Evolutionary conservation across 2,797 vertebrate species (phyloP).

Genomic region (Pipistrellus nathusii): DNA sequence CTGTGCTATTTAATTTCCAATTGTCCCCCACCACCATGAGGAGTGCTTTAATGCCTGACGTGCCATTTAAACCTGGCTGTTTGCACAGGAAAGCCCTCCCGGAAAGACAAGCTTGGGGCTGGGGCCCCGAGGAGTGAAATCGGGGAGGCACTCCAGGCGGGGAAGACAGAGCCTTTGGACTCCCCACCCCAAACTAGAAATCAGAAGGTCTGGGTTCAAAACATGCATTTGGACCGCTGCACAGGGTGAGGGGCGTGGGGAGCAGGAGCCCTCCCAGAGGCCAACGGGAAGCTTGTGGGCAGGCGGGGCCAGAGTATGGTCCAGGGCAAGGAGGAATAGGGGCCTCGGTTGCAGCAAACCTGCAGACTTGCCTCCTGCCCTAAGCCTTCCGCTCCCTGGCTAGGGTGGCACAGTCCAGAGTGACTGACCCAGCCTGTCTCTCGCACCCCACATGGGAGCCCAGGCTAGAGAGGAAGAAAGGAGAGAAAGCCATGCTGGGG

Average conservation of each 20-base stretch:
- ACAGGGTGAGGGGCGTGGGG: neutral
- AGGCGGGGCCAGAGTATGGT: neutral
- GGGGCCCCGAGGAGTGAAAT: neutral
- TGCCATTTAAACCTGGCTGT: neutral
- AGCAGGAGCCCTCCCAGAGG: neutral
- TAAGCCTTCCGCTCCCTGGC: neutral
- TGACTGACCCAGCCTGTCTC: neutral
- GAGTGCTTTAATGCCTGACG: neutral
- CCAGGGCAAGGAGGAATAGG: neutral
- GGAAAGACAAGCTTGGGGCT: neutral
- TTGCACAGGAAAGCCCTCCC: neutral
- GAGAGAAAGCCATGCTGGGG: neutral
- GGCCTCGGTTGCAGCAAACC: neutral
- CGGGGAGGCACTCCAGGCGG: neutral
- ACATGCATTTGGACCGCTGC: neutral
- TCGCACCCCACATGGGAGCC: neutral
- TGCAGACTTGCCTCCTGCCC: fast-evolving
- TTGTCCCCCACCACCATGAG: neutral
- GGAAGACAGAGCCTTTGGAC: neutral
- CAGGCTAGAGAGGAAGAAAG: neutral
- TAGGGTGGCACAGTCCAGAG: neutral
- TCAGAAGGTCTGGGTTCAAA: neutral
- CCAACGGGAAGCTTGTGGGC: neutral
- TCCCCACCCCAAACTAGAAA: neutral
- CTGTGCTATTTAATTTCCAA: neutral